These are phyloP conservation scores for Tolypeutes matacus DNA, from an alignment of 2,797 vertebrate genomes.

Conservation along the genomic window DNA sequence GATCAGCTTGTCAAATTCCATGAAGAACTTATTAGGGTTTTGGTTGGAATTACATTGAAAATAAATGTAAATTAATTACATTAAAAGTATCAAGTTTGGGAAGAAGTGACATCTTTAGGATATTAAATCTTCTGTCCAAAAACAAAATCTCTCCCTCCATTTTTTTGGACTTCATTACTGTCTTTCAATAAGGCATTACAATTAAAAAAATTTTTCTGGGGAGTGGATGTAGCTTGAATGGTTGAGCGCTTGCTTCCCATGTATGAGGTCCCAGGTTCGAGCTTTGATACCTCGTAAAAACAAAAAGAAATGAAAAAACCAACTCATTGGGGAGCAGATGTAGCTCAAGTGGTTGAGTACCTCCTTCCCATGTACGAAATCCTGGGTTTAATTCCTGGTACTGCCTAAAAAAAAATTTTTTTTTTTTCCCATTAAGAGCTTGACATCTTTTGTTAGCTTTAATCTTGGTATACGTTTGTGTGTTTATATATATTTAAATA, in stretches of 20 bases:
- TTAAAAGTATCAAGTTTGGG: not conserved
- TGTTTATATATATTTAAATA: not conserved
- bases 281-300: too few relatives aligned
- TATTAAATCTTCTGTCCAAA: slow-evolving; percentile 26
- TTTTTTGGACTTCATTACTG: not conserved
- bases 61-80: not conserved
- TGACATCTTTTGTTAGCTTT: slow-evolving; percentile 36
- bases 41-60: slow-evolving; percentile 22
- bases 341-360: too few relatives aligned
- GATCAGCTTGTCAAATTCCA: not conserved
- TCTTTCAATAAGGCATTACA: not conserved
- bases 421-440: not conserved
- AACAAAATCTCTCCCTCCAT: not conserved
- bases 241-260: too few relatives aligned
- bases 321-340: too few relatives aligned
- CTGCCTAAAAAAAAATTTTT: too few relatives aligned
- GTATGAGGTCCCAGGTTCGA: too few relatives aligned
- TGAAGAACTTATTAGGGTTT: slow-evolving; percentile 11
- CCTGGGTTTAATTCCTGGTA: too few relatives aligned
- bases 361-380: too few relatives aligned
- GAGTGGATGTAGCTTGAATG: too few relatives aligned
- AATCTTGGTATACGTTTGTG: not conserved
- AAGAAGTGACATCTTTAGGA: not conserved
- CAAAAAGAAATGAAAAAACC: too few relatives aligned
- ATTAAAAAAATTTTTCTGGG: not conserved